Evolutionary conservation across 1,140 invertebrate species (phyloP).

Genomic region (Zaprionus camerounensis): DNA sequence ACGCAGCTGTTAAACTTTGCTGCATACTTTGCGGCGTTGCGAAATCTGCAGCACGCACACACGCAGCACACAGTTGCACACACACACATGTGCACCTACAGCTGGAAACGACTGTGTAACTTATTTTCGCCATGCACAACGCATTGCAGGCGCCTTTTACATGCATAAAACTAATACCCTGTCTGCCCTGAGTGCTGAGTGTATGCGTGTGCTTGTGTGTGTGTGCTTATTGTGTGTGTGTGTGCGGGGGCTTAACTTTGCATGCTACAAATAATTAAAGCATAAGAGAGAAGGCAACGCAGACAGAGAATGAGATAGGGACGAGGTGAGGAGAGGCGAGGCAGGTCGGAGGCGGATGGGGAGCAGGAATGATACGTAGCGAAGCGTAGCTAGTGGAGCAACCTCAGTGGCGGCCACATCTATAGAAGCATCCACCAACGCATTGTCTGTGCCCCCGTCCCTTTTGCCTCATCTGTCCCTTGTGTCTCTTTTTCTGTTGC

Average conservation of each 20-base stretch:
- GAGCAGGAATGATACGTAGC: neutral
- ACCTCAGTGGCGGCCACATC: slow-evolving; percentile 1
- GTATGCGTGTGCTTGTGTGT: slow-evolving; percentile 8
- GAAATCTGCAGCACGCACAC: slow-evolving; percentile 64
- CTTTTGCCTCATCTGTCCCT: neutral
- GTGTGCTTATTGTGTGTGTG: slow-evolving; percentile 32
- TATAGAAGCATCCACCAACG: slow-evolving; percentile 54
- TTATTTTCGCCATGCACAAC: slow-evolving; percentile 5
- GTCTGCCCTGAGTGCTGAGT: slow-evolving; percentile 14
- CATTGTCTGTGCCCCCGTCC: slow-evolving; percentile 23
- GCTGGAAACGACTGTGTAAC: slow-evolving; percentile 6
- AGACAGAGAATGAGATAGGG: neutral
- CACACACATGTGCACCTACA: neutral
- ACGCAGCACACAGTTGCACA: slow-evolving; percentile 11
- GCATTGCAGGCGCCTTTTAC: slow-evolving; percentile 1
- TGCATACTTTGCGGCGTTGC: slow-evolving; percentile 75
- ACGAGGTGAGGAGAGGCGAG: neutral
- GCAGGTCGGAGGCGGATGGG: neutral
- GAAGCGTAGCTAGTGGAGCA: neutral
- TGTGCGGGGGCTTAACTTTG: slow-evolving; percentile 63
- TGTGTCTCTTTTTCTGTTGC: slow-evolving; percentile 18
- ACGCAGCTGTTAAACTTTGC: slow-evolving; percentile 72
- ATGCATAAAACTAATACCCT: slow-evolving; percentile 67
- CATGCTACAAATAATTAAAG: slow-evolving; percentile 80
- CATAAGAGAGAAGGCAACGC: slow-evolving; percentile 62